phyloP scores from a whole-genome alignment of 2,888 invertebrate species.

The Stenotaenia linearis region DNA sequence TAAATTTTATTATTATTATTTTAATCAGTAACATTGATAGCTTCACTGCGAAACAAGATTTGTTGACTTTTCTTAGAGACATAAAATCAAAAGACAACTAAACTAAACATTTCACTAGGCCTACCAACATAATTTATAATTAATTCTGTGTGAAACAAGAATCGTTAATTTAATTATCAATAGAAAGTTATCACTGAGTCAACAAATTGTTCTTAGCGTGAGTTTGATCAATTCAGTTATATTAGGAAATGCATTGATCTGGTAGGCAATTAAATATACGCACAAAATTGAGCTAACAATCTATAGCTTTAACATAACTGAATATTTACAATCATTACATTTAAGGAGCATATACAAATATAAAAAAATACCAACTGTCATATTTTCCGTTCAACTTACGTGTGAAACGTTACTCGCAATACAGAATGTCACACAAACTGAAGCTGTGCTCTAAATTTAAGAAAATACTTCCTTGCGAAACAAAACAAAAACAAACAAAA shows the following conservation, averaged over 20 bases:
- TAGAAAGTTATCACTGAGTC: not conserved
- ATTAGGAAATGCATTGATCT: constrained; percentile 17
- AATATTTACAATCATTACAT: not conserved
- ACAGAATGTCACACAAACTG: not conserved
- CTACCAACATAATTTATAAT: not conserved
- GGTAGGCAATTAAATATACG: constrained; percentile 8
- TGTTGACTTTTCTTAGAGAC: not conserved
- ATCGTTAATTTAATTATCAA: not conserved
- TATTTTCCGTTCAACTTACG: not conserved
- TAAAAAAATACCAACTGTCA: not conserved
- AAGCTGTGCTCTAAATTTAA: not conserved
- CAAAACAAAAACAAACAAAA: not conserved
- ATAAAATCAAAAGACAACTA: too few species aligned
- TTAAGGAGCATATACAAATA: not conserved
- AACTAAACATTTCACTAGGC: not conserved
- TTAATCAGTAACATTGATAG: not conserved
- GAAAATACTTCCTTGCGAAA: not conserved
- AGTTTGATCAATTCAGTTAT: not conserved
- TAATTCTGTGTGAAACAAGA: not conserved
- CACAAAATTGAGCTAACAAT: not conserved
- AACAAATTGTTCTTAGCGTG: not conserved
- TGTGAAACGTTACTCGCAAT: not conserved
- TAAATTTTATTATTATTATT: not conserved
- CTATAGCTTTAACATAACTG: not conserved
- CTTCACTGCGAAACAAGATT: not conserved